phyloP scores from a whole-genome alignment of 1,140 invertebrate species.

The Pogonomyrmex californicus region DNA sequence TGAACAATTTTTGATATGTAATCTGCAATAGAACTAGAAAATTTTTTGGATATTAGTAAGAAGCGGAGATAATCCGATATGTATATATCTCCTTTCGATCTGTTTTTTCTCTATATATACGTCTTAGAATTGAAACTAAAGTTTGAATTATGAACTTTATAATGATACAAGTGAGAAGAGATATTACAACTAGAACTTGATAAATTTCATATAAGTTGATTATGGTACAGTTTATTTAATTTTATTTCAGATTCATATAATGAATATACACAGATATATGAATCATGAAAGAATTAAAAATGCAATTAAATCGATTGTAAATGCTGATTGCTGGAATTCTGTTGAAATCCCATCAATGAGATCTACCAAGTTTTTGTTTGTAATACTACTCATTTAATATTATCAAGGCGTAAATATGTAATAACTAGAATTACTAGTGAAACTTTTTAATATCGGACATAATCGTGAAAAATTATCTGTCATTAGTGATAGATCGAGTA shows the following conservation, averaged over 20 bases:
- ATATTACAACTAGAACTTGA: slow-evolving; percentile 64
- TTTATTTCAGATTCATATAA: background rate
- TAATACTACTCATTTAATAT: slow-evolving; percentile 15
- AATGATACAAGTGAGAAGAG: background rate
- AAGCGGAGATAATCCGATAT: slow-evolving; percentile 12
- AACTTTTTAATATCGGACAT: slow-evolving; percentile 53
- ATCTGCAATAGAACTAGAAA: slow-evolving; percentile 44
- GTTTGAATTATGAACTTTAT: slow-evolving; percentile 13
- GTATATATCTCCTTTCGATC: slow-evolving; percentile 26
- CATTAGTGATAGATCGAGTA: slow-evolving; percentile 79
- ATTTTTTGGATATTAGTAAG: slow-evolving; percentile 15
- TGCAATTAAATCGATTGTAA: slow-evolving; percentile 14
- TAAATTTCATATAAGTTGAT: background rate
- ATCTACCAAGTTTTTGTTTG: slow-evolving; percentile 41
- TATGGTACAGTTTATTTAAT: slow-evolving; percentile 18
- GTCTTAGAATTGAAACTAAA: slow-evolving; percentile 33
- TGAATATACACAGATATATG: too few species aligned
- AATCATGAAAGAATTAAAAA: background rate
- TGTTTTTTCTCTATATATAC: slow-evolving; percentile 37
- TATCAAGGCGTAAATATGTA: slow-evolving; percentile 6
- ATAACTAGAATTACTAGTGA: slow-evolving; percentile 15
- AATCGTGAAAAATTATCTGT: slow-evolving; percentile 58
- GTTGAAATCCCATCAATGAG: background rate
- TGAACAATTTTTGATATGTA: slow-evolving; percentile 39
- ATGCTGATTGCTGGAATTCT: slow-evolving; percentile 5